phyloP scores from a whole-genome alignment of 92 coral and sea anemone species.

The Desmophyllum pertusum region DNA sequence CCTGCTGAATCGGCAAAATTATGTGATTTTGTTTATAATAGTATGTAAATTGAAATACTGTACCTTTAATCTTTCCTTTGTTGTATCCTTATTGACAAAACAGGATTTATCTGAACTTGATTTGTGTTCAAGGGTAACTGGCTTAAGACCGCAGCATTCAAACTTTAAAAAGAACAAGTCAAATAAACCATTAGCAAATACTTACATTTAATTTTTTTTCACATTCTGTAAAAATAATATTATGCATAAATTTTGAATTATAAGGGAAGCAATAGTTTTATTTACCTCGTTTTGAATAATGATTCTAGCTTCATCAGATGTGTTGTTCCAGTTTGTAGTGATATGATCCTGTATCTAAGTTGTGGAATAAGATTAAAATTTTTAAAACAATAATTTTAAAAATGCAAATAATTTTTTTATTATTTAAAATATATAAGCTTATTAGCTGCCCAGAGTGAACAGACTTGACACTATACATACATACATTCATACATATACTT shows the following conservation, averaged over 20 bases:
- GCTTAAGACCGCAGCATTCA: slow-evolving; percentile 72
- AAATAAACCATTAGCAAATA: neutral
- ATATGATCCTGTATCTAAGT: slow-evolving; percentile 61
- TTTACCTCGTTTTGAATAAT: slow-evolving; percentile 74
- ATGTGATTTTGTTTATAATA: no score
- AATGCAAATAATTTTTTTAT: no score
- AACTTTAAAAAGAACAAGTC: slow-evolving; percentile 39
- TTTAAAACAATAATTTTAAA: no score
- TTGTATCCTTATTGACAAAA: slow-evolving; percentile 45
- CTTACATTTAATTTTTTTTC: neutral
- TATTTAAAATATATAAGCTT: no score
- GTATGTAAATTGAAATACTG: neutral
- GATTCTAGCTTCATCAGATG: slow-evolving; percentile 72
- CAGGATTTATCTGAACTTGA: slow-evolving; percentile 69
- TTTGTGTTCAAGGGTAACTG: slow-evolving; percentile 57
- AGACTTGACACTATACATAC: no score
- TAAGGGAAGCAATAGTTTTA: neutral
- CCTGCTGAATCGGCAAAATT: neutral
- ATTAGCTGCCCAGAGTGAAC: no score
- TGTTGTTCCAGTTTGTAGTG: slow-evolving; percentile 70
- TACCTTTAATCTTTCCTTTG: slow-evolving; percentile 59
- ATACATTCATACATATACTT: no score
- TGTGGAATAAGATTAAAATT: neutral
- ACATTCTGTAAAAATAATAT: neutral
- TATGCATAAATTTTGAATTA: no score